Base-by-base conservation (phyloP, 1,140 invertebrate species). In the Drosophila melanica region DNA sequence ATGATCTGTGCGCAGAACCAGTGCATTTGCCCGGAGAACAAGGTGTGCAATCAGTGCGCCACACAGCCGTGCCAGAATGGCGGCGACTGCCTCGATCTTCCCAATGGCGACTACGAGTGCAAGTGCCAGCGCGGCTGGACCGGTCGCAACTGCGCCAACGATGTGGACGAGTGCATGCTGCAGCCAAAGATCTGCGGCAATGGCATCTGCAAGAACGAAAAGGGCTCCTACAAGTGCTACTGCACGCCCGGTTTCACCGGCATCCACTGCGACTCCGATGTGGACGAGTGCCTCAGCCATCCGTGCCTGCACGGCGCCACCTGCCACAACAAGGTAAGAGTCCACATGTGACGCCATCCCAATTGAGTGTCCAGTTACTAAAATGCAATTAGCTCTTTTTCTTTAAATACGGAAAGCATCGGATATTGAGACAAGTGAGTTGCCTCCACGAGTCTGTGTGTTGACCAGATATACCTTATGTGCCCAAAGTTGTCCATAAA, bases 251-350 rank as follows among this genome's bases (percentile, higher is more conserved):
- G 98, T 39, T 97, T 95, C 92, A 95, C 97, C 23, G 95, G 98
- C 27, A 94, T 96, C 89, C 94, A 95, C 74, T 98, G 97, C 90
- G 94, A 97, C 79, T 93, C 96, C 47, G 95, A 97, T 91, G 96
- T 98, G 79, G 95, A 98, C 92, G 97, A 98, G 91, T 98, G 97
- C 90, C 94, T 97, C 4, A 97, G 96, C 42, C 94, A 95, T 53
- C 97, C 98, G 0, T 99, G 98, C 92, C 94, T 95, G 73, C 97
- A 99, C 87, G 95, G 95, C 63, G 98, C 96, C 10, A 96, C 95
- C 0, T 99, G 98, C 92, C 93, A 95, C 70, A 97, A 99, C 91
- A 93, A 92, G 90, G 91, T 92, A 90, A 75, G 90, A 87, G 16
- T 10, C 5, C 16, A 3, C 58, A 7, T 23, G 12, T 27, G 30